Evolutionary conservation across 1,140 invertebrate genomes (phyloP).

Genomic region (Drosophila rhopaloa): DNA sequence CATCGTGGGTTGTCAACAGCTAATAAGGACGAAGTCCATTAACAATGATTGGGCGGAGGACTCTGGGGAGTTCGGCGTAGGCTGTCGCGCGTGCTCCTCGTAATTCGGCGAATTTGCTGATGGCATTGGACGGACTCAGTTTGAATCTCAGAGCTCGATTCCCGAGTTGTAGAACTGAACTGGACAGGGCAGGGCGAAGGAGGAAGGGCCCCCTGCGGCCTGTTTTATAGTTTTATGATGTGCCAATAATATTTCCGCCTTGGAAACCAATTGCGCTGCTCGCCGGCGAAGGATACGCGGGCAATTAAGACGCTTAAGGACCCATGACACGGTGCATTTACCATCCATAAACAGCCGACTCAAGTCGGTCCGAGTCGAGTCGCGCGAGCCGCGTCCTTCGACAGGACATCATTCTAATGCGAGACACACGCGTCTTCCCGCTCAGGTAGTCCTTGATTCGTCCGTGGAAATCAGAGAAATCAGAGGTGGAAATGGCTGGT

Average conservation of each 20-base stretch:
- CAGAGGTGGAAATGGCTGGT: constrained; percentile 30
- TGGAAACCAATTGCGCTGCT: constrained; percentile 75
- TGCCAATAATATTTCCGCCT: constrained; percentile 83
- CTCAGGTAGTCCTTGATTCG: constrained; percentile 75
- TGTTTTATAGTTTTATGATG: constrained; percentile 83
- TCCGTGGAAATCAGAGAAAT: constrained; percentile 48
- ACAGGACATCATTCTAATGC: constrained; percentile 77
- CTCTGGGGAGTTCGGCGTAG: constrained; percentile 63
- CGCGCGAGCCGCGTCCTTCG: constrained; percentile 66
- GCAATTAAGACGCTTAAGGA: constrained; percentile 81
- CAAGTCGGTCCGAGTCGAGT: constrained; percentile 51
- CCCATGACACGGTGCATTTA: constrained; percentile 80
- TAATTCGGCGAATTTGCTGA: constrained; percentile 69
- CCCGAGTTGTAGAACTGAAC: constrained; percentile 20
- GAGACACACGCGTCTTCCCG: constrained; percentile 71
- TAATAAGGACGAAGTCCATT: constrained; percentile 66
- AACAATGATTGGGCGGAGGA: constrained; percentile 59
- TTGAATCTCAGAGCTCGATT: constrained; percentile 19
- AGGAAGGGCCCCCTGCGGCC: constrained; percentile 66
- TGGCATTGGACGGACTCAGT: constrained; percentile 52
- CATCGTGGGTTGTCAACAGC: constrained; percentile 46
- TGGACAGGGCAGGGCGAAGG: constrained; percentile 8
- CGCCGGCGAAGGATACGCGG: constrained; percentile 70
- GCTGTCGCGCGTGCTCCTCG: constrained; percentile 56
- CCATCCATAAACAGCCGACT: constrained; percentile 67